Evolutionary conservation across 2,113 vertebrate genomes (phyloP), one percentile per base, ranked within the genome.

Genomic region (Labeo catla): DNA sequence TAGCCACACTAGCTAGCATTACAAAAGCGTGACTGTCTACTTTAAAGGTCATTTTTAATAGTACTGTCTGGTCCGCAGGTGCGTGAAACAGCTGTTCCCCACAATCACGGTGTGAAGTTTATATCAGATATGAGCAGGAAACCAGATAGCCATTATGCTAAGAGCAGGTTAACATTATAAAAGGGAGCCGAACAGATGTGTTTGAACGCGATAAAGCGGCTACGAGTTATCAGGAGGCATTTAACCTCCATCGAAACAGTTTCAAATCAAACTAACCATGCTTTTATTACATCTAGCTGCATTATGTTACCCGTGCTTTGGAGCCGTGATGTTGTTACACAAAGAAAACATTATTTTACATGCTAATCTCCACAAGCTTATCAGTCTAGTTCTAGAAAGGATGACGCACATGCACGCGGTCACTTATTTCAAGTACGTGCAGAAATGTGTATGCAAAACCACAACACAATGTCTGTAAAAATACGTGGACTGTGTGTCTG

Each of bases 41-140:
- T 86, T 76, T 74, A 86, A 81, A 86, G 85, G 85, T 82, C 85
- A 76, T 63, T 65, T 63, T 61, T 59, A 43, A 81, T 57, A 54
- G 74, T 68, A 36, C 49, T 49, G 45, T 78, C 68, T 70, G 28
- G 78, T 82, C 85, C 19, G 70, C 85, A 86, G 85, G 78, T 86
- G 85, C 21, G 23, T 39, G 85, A 73, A 86, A 82, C 76, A 76
- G 34, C 68, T 74, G 79, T 86, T 50, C 34, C 16, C 68, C 61
- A 76, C 81, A 82, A 70, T 70, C 81, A 81, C 45, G 6, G 63
- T 68, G 72, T 86, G 78, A 63, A 82, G 54, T 74, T 82, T 81
- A 74, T 34, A 76, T 86, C 85, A 86, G 68, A 76, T 59, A 52
- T 73, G 39, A 82, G 52, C 85, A 86, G 85, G 85, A 86, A 86